Base-by-base conservation (phyloP, 1,140 invertebrate species). In the Cyclargus thomasi region DNA sequence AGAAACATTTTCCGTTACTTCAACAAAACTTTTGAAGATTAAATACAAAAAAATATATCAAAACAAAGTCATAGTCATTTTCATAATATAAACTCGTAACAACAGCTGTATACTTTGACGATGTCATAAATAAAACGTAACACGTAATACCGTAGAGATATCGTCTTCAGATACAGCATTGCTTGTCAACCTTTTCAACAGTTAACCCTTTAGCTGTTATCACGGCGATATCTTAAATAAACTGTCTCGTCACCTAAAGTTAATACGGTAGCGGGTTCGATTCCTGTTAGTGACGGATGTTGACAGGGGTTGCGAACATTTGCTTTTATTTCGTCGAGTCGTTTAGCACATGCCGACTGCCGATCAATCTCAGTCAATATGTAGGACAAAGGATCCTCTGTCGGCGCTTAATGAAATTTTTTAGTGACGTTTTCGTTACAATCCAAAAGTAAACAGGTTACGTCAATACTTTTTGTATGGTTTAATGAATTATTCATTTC, bases 291-390 rank as follows among this genome's bases (percentile, higher is more conserved):
- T 84, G 82, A 84, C 81, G 76, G 69, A 86, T 78, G 79, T 78
- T 76, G 81, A 80, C 84, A 86, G 81, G 83, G 81, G 83, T 82
- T 76, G 79, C 69, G 75, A 80, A 79, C 75, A 80, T 85, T 83
- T 83, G 80, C 76, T 88, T 85, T 86, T 88, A 86, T 88, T 86
- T 85, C 75, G 76, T 74, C 81, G 85, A 81, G 80, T 83, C 83
- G 83, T 88, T 85, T 81, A 85, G 79, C 81, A 78, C 81, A 82
- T 80, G 81, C 80, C 80, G 76, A 79, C 81, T 86, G 85, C 85
- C 85, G 82, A 88, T 86, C 85, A 88, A 83, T 86, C 83, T 82
- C 80, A 85, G 83, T 85, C 83, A 88, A 88, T 86, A 87, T 83
- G 71, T 79, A 76, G 78, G 78, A 85, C 81, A 85, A 83, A 85